These are phyloP conservation scores for Scortum barcoo DNA, from an alignment of 2,113 vertebrate genomes.

Conservation along the genomic window DNA sequence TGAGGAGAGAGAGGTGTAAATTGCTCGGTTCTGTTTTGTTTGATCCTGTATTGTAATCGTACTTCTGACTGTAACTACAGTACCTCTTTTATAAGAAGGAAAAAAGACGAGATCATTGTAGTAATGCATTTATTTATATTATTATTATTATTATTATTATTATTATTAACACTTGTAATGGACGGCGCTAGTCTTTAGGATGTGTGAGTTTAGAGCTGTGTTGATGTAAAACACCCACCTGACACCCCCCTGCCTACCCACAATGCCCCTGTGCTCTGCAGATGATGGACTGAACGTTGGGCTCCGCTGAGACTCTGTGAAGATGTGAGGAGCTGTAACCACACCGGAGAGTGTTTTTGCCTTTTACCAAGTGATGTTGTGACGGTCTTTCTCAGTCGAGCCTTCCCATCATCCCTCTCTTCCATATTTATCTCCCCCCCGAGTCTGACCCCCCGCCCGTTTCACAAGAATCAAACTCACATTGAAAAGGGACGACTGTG, in stretches of 20 bases:
- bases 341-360: slow-evolving; percentile 56
- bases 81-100: slow-evolving; percentile 75
- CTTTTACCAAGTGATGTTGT: slow-evolving; percentile 70
- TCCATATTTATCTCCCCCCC: slow-evolving; percentile 51
- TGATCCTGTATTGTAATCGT: slow-evolving; percentile 74
- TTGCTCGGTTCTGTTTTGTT: slow-evolving; percentile 61
- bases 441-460: slow-evolving; percentile 11
- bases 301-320: slow-evolving; percentile 57
- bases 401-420: slow-evolving; percentile 50
- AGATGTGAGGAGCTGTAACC: slow-evolving; percentile 58
- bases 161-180: slow-evolving; percentile 80
- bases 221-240: slow-evolving; percentile 64
- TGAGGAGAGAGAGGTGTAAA: slow-evolving; percentile 51
- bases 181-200: slow-evolving; percentile 83
- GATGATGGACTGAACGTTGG: slow-evolving; percentile 59
- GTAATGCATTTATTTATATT: slow-evolving; percentile 84
- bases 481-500: slow-evolving; percentile 58
- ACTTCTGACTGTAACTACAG: slow-evolving; percentile 75
- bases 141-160: slow-evolving; percentile 46
- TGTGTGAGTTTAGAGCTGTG: slow-evolving; percentile 81
- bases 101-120: slow-evolving; percentile 75
- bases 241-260: slow-evolving; percentile 29
- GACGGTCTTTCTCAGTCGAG: slow-evolving; percentile 42
- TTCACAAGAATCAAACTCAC: slow-evolving; percentile 44
- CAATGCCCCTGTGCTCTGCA: slow-evolving; percentile 50